These are phyloP conservation scores for Lithophane semibrunnea DNA, from an alignment of 2,888 invertebrate species.

Conservation along the genomic window DNA sequence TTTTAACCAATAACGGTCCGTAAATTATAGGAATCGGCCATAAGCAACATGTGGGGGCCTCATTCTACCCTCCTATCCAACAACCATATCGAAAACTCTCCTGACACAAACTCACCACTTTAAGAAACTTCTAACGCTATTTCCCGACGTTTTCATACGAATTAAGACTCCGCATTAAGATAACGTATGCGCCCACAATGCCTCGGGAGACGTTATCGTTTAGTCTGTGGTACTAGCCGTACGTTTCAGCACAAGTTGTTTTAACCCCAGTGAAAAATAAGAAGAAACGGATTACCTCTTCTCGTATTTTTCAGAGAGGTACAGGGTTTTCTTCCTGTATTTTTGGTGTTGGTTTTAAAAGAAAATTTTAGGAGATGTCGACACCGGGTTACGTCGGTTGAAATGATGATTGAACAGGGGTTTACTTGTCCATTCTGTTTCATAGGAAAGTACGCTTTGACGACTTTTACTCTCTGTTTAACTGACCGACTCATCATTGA, in stretches of 20 bases:
- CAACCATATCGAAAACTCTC: conserved; percentile 17
- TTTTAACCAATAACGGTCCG: neutral
- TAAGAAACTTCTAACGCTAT: conserved; percentile 51
- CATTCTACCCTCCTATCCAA: neutral
- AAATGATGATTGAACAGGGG: neutral
- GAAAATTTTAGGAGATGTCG: too few species aligned
- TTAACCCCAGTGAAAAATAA: conserved; percentile 56
- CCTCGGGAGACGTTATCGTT: conserved; percentile 60
- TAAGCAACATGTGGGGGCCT: neutral
- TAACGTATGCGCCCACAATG: conserved; percentile 61
- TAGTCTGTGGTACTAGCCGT: conserved; percentile 38
- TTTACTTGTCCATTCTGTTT: neutral
- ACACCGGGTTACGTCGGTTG: too few species aligned
- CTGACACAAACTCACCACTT: conserved; percentile 41
- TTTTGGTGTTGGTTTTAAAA: neutral
- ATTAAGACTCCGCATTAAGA: conserved; percentile 61
- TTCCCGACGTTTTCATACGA: conserved; percentile 56
- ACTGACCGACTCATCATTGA: neutral
- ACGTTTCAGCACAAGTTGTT: conserved; percentile 54
- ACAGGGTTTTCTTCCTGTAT: neutral
- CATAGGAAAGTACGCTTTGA: neutral
- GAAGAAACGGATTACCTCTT: conserved; percentile 5
- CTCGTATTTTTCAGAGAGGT: conserved; percentile 33
- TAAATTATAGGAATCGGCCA: too few species aligned
- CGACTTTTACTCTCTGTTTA: neutral